Conservation (phyloP, 2,797 vertebrate species). For the Sebastes nivosus region DNA sequence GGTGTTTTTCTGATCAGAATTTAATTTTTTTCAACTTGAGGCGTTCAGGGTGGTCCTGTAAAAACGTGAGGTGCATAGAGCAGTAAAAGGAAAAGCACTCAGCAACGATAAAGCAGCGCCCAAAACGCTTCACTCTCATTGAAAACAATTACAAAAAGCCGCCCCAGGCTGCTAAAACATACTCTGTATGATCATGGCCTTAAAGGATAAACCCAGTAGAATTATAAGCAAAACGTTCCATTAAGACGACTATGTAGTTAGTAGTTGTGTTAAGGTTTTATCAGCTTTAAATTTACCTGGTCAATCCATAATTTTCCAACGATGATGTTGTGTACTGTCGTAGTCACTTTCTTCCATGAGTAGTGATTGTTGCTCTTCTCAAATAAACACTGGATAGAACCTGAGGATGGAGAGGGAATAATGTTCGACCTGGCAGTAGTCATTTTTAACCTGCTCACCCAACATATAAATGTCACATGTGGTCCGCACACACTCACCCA, state of each 20-base stretch:
- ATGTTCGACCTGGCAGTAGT: not conserved
- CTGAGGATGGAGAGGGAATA: slow-evolving; percentile 65
- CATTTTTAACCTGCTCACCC: not conserved
- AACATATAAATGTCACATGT: not conserved
- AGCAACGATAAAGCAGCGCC: no score
- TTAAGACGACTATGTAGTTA: not conserved
- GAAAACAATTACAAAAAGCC: no score
- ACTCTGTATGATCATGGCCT: no score
- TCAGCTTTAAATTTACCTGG: slow-evolving; percentile 83
- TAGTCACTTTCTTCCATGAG: slow-evolving; percentile 97
- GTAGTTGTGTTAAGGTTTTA: not conserved
- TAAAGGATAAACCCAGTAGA: not conserved
- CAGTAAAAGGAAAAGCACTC: no score
- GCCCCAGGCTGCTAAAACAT: no score
- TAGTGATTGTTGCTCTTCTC: slow-evolving; percentile 93
- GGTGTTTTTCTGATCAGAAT: no score
- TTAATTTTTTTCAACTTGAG: no score
- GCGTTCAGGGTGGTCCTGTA: no score
- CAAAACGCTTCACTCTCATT: no score
- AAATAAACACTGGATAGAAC: slow-evolving; percentile 95
- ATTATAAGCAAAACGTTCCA: not conserved
- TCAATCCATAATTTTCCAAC: slow-evolving; percentile 98
- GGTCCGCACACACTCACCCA: slow-evolving; percentile 83
- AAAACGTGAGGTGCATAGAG: no score
- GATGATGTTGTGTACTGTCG: slow-evolving; percentile 97